A percentile compares a stretch with the other conserved stretches of the same genome.
Evolutionary conservation across 2,113 vertebrate genomes (phyloP).

Genomic region (Andinoacara biseriatus): DNA sequence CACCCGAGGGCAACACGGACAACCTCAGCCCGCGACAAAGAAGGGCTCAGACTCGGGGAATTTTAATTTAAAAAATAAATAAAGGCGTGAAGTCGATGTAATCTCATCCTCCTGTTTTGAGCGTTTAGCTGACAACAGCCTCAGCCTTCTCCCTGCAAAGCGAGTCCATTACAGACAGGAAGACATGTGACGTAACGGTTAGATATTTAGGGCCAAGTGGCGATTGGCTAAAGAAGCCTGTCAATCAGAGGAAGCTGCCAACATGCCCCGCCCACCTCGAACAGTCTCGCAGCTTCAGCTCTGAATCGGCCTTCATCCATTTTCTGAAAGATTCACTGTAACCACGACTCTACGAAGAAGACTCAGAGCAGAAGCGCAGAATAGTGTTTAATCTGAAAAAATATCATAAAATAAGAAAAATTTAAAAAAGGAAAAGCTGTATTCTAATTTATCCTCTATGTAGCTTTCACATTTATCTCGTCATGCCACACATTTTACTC

Average conservation of each 20-base stretch:
- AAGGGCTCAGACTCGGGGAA: not conserved
- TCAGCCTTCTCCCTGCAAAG: not conserved
- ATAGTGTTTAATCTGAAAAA: not conserved
- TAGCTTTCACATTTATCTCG: not conserved
- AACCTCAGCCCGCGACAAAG: not conserved
- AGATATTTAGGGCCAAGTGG: fast-evolving
- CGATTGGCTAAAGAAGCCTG: slow-evolving; percentile 10
- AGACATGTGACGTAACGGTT: not conserved
- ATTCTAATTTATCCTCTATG: not conserved
- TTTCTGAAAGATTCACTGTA: no score
- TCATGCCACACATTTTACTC: not conserved
- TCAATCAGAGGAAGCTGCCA: not conserved
- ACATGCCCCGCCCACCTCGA: not conserved
- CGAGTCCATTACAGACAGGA: fast-evolving
- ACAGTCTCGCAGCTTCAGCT: not conserved
- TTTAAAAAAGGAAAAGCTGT: not conserved
- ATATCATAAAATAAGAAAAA: not conserved
- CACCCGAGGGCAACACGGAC: slow-evolving; percentile 1
- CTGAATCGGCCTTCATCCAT: no score
- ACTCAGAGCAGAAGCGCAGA: fast-evolving
- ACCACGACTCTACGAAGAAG: no score
- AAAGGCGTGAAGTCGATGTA: not conserved
- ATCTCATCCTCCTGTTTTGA: not conserved
- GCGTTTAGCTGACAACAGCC: not conserved
- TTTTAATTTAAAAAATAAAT: no score